phyloP scores from a whole-genome alignment of 2,888 invertebrate species.

The Mythimna impura region DNA sequence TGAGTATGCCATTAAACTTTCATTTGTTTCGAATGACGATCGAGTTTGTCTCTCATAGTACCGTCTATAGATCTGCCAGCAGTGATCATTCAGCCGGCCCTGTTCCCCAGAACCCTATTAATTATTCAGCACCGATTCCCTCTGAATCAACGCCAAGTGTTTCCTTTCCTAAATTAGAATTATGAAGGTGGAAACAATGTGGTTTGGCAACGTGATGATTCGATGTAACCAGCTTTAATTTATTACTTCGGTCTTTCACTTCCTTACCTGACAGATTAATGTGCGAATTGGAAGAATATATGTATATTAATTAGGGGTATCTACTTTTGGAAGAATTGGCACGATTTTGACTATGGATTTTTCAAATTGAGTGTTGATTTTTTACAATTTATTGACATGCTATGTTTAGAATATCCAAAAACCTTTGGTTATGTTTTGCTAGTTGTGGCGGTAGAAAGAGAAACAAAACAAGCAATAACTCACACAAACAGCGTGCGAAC shows the following conservation, averaged over 20 bases:
- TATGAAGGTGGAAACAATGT: slow-evolving; percentile 80
- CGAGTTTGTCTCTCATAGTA: slow-evolving; percentile 52
- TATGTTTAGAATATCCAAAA: not conserved
- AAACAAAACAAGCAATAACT: slow-evolving; percentile 37
- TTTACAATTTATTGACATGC: not conserved
- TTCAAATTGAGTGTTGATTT: not conserved
- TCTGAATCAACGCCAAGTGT: slow-evolving; percentile 73
- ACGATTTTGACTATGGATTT: not conserved
- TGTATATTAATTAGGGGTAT: slow-evolving; percentile 39
- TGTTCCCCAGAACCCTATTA: slow-evolving; percentile 69
- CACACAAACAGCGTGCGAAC: slow-evolving; percentile 9
- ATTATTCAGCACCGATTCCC: slow-evolving; percentile 83
- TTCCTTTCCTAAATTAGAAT: slow-evolving; percentile 70
- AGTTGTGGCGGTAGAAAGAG: not conserved
- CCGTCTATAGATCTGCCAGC: slow-evolving; percentile 48
- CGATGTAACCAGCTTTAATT: slow-evolving; percentile 66
- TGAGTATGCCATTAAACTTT: slow-evolving; percentile 15
- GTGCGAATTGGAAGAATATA: slow-evolving; percentile 48
- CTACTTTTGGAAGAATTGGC: slow-evolving; percentile 3
- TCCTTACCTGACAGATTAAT: slow-evolving; percentile 66
- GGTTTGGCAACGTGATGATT: slow-evolving; percentile 76
- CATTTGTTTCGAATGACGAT: slow-evolving; percentile 23
- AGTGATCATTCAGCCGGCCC: slow-evolving; percentile 48
- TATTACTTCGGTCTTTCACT: slow-evolving; percentile 52
- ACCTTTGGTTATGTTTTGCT: not conserved